Conservation (phyloP, 2,797 vertebrate genomes). For the Notolepis coatsorum region DNA sequence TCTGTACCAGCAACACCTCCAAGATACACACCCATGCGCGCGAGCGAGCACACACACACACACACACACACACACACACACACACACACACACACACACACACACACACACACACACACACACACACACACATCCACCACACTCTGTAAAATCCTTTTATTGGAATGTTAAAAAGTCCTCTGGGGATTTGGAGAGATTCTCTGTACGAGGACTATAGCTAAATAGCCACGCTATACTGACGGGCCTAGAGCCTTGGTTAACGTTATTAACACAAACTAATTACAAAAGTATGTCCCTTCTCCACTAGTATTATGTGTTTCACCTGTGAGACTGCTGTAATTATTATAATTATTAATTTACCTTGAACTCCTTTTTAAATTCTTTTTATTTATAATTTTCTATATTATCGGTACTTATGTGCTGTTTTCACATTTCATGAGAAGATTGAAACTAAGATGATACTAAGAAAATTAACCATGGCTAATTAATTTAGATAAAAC, state of each 20-base stretch:
- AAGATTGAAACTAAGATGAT: neutral
- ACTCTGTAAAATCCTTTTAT: slow-evolving; percentile 82
- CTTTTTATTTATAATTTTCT: neutral
- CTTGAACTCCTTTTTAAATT: neutral
- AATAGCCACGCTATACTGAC: slow-evolving; percentile 46
- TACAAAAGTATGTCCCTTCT: slow-evolving; percentile 10
- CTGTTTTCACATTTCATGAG: neutral
- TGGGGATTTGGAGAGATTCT: slow-evolving; percentile 61
- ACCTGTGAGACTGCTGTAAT: neutral
- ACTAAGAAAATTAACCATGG: no score
- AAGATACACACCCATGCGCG: neutral
- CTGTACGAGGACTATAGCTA: slow-evolving; percentile 51
- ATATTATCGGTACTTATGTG: neutral
- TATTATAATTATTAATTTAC: neutral
- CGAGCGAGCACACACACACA: neutral
- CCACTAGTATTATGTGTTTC: neutral
- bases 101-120: neutral
- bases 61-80: neutral
- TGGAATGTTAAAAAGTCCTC: slow-evolving; percentile 80
- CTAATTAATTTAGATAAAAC: no score
- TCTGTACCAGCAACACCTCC: slow-evolving; percentile 31
- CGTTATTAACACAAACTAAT: neutral
- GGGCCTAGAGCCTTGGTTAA: slow-evolving; percentile 25
- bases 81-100: neutral
- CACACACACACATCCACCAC: slow-evolving; percentile 56